A percentile compares a stretch with the other conserved stretches of the same genome.
phyloP scores from a whole-genome alignment of 2,113 vertebrate genomes.

The Amphilophus citrinellus region DNA sequence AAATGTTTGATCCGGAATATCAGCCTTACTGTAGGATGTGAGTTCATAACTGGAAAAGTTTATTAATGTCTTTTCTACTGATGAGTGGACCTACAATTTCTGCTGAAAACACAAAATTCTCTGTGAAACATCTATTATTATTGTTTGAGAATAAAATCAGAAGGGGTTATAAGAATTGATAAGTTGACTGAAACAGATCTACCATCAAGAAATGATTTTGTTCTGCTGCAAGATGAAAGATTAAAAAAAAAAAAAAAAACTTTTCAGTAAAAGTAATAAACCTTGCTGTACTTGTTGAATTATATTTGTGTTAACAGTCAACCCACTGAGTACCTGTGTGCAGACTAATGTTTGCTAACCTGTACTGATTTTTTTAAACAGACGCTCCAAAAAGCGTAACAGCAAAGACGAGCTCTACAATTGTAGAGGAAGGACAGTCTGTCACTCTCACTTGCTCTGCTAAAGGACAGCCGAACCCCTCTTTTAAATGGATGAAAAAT shows the following conservation, averaged over 20 bases:
- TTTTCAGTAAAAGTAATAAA: background rate
- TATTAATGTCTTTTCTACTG: background rate
- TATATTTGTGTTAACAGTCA: background rate
- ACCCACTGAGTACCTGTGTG: background rate
- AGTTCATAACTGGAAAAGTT: constrained; percentile 14
- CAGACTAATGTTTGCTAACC: background rate
- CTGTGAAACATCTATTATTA: background rate
- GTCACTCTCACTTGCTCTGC: constrained; percentile 61
- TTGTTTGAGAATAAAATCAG: background rate
- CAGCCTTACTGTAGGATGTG: constrained; percentile 64
- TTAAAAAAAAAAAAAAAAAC: background rate
- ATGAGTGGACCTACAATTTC: background rate
- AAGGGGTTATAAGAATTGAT: background rate
- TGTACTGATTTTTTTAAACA: constrained; percentile 29
- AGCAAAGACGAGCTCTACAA: accelerated
- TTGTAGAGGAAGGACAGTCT: background rate
- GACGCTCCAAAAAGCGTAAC: constrained; percentile 51
- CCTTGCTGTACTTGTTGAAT: background rate
- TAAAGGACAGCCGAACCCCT: constrained; percentile 32
- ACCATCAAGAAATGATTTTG: background rate
- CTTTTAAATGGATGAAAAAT: constrained; percentile 52
- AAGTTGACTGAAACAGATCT: background rate
- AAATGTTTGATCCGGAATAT: constrained; percentile 11
- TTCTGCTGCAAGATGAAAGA: background rate
- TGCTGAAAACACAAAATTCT: background rate